A percentile compares a stretch with the other conserved stretches of the same genome.
Conservation (phyloP, 2,888 invertebrate genomes). For the Drosophila meridiana region DNA sequence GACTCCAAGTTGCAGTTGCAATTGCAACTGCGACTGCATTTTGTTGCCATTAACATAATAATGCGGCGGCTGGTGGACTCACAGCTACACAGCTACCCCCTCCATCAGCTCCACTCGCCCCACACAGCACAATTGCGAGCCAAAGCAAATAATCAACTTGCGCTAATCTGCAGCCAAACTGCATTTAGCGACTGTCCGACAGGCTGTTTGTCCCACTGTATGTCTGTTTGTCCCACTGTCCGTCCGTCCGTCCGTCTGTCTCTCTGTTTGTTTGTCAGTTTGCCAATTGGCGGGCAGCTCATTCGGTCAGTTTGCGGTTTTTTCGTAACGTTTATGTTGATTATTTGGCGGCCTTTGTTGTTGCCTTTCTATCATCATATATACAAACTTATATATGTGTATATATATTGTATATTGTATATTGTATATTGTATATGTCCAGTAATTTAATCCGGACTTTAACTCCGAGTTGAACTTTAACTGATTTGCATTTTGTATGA, state of each 20-base stretch:
- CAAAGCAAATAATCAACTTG: slow-evolving; percentile 78
- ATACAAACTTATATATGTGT: background rate
- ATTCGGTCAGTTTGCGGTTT: slow-evolving; percentile 66
- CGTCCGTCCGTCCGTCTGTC: slow-evolving; percentile 34
- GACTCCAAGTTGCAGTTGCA: slow-evolving; percentile 33
- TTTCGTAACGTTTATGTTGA: slow-evolving; percentile 55
- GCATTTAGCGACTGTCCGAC: slow-evolving; percentile 63
- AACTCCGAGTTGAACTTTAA: slow-evolving; percentile 3
- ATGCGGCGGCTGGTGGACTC: slow-evolving; percentile 49
- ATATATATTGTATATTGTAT: background rate
- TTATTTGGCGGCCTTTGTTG: slow-evolving; percentile 41
- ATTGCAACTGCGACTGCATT: slow-evolving; percentile 68
- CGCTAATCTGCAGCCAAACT: slow-evolving; percentile 74
- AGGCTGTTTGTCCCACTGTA: slow-evolving; percentile 20
- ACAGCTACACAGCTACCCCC: background rate
- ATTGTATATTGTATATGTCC: background rate
- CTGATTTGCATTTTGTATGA: slow-evolving; percentile 38
- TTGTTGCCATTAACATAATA: slow-evolving; percentile 76
- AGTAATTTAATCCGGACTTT: slow-evolving; percentile 48
- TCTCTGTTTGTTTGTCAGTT: slow-evolving; percentile 37
- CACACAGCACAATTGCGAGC: slow-evolving; percentile 58
- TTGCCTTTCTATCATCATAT: slow-evolving; percentile 29
- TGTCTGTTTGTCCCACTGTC: slow-evolving; percentile 17
- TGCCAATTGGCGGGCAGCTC: slow-evolving; percentile 34
- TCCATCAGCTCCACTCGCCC: background rate